These are phyloP conservation scores for Theretra japonica DNA, from an alignment of 2,888 invertebrate species.

Conservation along the genomic window DNA sequence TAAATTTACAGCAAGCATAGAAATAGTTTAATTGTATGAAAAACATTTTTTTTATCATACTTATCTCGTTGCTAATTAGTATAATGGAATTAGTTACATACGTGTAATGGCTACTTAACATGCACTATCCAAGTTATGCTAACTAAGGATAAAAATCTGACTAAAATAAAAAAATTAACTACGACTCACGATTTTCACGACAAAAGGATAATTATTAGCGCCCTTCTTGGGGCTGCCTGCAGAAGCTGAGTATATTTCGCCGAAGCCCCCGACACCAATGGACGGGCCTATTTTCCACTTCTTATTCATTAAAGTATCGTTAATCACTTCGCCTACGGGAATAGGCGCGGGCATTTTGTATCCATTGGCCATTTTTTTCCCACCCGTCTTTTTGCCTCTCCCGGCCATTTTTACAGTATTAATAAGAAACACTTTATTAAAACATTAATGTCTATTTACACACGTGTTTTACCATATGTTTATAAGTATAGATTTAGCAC, in stretches of 20 bases:
- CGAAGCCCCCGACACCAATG: constrained; percentile 96
- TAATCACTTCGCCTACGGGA: constrained; percentile 90
- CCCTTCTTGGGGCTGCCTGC: constrained; percentile 81
- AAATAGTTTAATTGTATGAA: too few relatives aligned
- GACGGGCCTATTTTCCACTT: constrained; percentile 94
- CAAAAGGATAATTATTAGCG: constrained; percentile 86
- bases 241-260: constrained; percentile 95
- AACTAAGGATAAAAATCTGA: not conserved
- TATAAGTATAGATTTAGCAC: not conserved
- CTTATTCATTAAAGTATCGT: constrained; percentile 88
- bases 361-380: constrained; percentile 74
- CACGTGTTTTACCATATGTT: constrained; percentile 5
- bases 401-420: constrained; percentile 11
- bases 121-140: too few relatives aligned
- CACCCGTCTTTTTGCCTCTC: constrained; percentile 67
- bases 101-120: too few relatives aligned
- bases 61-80: too few relatives aligned
- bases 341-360: constrained; percentile 89
- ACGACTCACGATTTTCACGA: constrained; percentile 91
- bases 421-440: not conserved
- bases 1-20: too few relatives aligned
- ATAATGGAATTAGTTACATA: too few relatives aligned
- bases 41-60: too few relatives aligned
- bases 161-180: constrained; percentile 15
- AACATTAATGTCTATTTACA: constrained; percentile 19